Conservation (phyloP, 1,140 invertebrate species). For the Megathymus violae region DNA sequence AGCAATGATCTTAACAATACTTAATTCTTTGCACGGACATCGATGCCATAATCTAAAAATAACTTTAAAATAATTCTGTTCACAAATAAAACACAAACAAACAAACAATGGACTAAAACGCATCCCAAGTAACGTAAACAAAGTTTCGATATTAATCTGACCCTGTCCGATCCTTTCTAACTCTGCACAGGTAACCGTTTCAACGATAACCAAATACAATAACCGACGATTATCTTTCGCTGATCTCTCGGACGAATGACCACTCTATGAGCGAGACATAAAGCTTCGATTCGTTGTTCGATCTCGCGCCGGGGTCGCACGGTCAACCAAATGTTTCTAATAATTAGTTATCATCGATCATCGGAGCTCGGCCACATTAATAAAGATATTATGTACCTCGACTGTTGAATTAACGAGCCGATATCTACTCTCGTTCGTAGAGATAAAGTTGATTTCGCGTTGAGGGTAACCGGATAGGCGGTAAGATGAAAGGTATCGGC, state of each 20-base stretch:
- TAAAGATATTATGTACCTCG: constrained; percentile 82
- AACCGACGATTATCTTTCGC: constrained; percentile 71
- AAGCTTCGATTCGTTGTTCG: constrained; percentile 38
- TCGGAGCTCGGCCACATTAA: constrained; percentile 77
- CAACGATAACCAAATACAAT: constrained; percentile 79
- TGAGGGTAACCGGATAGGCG: constrained; percentile 46
- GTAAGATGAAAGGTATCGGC: constrained; percentile 76
- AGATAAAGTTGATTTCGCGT: constrained; percentile 39
- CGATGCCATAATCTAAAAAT: constrained; percentile 29
- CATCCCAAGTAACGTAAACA: constrained; percentile 35
- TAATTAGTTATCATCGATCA: constrained; percentile 84
- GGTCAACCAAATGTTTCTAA: constrained; percentile 81
- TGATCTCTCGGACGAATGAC: constrained; percentile 44
- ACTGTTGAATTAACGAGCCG: constrained; percentile 30
- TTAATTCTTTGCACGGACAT: constrained; percentile 33
- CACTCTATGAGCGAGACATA: constrained; percentile 42
- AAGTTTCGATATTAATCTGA: constrained; percentile 32
- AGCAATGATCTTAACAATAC: background rate
- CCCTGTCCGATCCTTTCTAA: constrained; percentile 57
- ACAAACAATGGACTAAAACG: constrained; percentile 35
- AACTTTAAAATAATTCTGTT: constrained; percentile 13
- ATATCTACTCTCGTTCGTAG: constrained; percentile 34
- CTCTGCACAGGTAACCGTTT: constrained; percentile 66
- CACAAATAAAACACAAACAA: constrained; percentile 36
- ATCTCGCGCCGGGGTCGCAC: constrained; percentile 54